Percentiles rank a stretch among this genome's conserved stretches.
Conservation (phyloP, 2,888 invertebrate species). For the Polyommatus icarus region DNA sequence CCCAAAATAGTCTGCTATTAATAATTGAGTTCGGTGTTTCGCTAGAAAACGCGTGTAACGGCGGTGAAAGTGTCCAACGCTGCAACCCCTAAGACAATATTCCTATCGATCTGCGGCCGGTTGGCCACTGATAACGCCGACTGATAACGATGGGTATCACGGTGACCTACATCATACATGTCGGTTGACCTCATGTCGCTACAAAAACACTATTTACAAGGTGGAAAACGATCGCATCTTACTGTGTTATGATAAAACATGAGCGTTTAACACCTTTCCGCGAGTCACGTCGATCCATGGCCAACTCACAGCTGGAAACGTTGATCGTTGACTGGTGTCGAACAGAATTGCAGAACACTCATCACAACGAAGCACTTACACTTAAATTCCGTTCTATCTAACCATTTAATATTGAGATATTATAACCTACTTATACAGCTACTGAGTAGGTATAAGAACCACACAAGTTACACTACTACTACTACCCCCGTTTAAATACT, state of each 20-base stretch:
- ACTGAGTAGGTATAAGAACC: too few relatives aligned
- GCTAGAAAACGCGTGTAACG: slow-evolving; percentile 80
- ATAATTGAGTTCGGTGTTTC: slow-evolving; percentile 81
- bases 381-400: background rate
- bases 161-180: slow-evolving; percentile 44
- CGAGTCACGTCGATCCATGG: background rate
- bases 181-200: slow-evolving; percentile 53
- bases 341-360: background rate
- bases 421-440: too few relatives aligned
- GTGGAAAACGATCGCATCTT: slow-evolving; percentile 51
- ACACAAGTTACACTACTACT: too few relatives aligned
- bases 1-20: slow-evolving; percentile 81
- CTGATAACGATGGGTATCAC: slow-evolving; percentile 51
- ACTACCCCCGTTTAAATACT: too few relatives aligned
- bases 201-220: slow-evolving; percentile 55
- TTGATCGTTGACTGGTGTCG: background rate
- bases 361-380: background rate
- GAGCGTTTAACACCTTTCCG: background rate
- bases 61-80: slow-evolving; percentile 85
- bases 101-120: slow-evolving; percentile 70
- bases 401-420: background rate
- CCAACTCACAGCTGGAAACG: slow-evolving; percentile 41
- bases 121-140: slow-evolving; percentile 58
- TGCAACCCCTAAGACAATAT: slow-evolving; percentile 69
- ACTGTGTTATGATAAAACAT: slow-evolving; percentile 41